Evolutionary conservation across 2,113 vertebrate genomes (phyloP).

Genomic region (Cathartes aura): DNA sequence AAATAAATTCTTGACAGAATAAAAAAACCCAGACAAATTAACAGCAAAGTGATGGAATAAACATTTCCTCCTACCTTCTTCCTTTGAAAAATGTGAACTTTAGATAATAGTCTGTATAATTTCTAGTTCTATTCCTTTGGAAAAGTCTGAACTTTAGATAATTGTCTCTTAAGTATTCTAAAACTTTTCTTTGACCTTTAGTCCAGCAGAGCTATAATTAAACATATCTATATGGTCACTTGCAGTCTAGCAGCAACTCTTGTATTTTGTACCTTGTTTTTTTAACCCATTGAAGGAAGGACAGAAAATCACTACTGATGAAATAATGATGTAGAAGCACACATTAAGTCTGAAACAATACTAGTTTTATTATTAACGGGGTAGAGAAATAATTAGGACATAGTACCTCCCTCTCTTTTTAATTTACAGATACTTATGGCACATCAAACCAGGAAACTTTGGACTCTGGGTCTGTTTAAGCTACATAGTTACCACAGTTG

Average conservation of each 20-base stretch:
- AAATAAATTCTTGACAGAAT: slow-evolving; percentile 32
- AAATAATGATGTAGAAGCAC: not conserved
- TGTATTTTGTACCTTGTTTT: not conserved
- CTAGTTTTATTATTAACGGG: not conserved
- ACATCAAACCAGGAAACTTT: not conserved
- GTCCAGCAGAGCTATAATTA: slow-evolving; percentile 46
- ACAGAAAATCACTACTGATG: not conserved
- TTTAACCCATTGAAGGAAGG: slow-evolving; percentile 20
- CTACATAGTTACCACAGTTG: not conserved
- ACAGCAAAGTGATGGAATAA: slow-evolving; percentile 2
- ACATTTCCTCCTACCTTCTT: not conserved
- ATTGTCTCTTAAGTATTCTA: slow-evolving; percentile 67
- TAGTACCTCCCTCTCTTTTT: not conserved
- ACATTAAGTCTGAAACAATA: not conserved
- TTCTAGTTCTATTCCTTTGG: slow-evolving; percentile 58
- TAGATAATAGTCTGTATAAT: slow-evolving; percentile 65
- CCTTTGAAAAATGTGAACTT: slow-evolving; percentile 69
- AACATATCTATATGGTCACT: slow-evolving; percentile 37
- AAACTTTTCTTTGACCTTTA: slow-evolving; percentile 73
- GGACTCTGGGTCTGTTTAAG: not conserved
- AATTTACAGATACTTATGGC: not conserved
- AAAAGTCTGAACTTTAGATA: slow-evolving; percentile 75
- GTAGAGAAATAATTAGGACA: not conserved
- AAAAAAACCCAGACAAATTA: not conserved
- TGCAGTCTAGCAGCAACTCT: not conserved